phyloP scores from a whole-genome alignment of 92 coral and sea anemone genomes.

The Muricea muricata region DNA sequence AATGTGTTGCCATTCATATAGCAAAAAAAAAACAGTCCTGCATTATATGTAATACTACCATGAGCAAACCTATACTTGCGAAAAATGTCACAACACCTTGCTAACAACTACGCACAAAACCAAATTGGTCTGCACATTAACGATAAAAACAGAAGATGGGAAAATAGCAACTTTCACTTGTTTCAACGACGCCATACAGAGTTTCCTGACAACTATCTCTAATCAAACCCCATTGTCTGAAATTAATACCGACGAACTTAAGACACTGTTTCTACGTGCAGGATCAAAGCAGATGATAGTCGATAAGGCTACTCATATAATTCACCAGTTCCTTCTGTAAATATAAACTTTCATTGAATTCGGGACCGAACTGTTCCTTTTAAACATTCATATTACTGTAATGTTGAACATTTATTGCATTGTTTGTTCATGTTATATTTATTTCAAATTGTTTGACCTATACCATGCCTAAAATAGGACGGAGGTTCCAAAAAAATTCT shows the following conservation, averaged over 20 bases:
- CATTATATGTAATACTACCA: background rate
- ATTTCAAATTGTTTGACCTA: no score
- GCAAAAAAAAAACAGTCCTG: background rate
- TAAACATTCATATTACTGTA: no score
- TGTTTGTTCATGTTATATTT: no score
- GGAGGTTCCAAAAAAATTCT: background rate
- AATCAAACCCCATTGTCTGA: constrained; percentile 40
- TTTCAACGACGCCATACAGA: constrained; percentile 71
- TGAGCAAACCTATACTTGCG: background rate
- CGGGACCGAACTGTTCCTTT: no score
- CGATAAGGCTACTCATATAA: constrained; percentile 59
- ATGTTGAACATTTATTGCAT: no score
- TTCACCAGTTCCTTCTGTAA: constrained; percentile 65
- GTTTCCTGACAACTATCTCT: constrained; percentile 59
- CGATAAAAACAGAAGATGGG: constrained; percentile 39
- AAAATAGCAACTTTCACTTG: constrained; percentile 65
- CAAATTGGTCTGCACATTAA: no score
- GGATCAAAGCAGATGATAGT: constrained; percentile 64
- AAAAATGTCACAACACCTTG: background rate
- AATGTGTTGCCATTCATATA: constrained; percentile 46
- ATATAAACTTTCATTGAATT: no score
- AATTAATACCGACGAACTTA: constrained; percentile 58
- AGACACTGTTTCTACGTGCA: constrained; percentile 52
- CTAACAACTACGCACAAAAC: background rate
- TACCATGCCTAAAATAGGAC: background rate